phyloP scores from a whole-genome alignment of 1,140 invertebrate species.

The Rhagoletis pomonella region DNA sequence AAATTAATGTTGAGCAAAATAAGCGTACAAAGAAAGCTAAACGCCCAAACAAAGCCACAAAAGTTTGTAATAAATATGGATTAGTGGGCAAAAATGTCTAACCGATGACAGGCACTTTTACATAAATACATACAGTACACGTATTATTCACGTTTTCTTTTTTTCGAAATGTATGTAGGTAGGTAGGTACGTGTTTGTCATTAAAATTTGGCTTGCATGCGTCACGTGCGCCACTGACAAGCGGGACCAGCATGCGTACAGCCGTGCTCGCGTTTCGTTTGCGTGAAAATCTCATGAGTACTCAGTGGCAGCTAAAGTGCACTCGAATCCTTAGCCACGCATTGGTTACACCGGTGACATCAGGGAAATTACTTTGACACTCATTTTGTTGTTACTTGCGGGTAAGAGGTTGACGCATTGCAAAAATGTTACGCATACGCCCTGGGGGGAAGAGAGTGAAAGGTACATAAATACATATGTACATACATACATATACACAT shows the following conservation, averaged over 20 bases:
- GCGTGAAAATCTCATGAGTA: constrained; percentile 37
- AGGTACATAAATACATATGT: too few relatives aligned
- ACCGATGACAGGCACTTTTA: constrained; percentile 14
- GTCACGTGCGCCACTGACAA: constrained; percentile 5
- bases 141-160: too few relatives aligned
- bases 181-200: too few relatives aligned
- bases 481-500: too few relatives aligned
- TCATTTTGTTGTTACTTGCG: background rate
- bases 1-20: constrained; percentile 30
- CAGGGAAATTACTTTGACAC: constrained; percentile 45
- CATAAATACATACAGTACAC: too few relatives aligned
- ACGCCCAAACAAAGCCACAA: constrained; percentile 32
- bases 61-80: constrained; percentile 37
- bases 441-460: background rate
- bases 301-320: constrained; percentile 19
- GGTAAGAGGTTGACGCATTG: constrained; percentile 5
- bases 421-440: constrained; percentile 30
- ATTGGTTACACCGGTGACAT: background rate
- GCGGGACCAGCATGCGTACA: background rate
- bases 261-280: background rate
- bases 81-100: constrained; percentile 45
- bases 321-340: constrained; percentile 17
- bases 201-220: background rate
- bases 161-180: too few relatives aligned
- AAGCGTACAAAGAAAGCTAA: constrained; percentile 29